Conservation (phyloP, 2,797 vertebrate genomes). For the Falco naumanni region DNA sequence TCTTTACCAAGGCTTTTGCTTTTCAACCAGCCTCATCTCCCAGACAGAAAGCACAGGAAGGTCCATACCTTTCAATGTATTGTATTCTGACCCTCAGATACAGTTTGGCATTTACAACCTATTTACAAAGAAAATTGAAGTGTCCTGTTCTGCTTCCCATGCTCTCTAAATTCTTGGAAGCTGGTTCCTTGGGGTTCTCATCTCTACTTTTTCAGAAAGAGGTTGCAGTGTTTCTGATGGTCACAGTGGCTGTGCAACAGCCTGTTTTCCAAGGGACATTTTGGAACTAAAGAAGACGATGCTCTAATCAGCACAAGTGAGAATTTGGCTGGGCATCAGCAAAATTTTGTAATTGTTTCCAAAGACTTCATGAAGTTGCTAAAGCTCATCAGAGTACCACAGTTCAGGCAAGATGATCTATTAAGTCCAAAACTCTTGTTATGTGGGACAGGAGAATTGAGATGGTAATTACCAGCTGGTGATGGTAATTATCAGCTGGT, state of each 20-base stretch:
- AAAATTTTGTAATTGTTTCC: not conserved
- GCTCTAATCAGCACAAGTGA: not conserved
- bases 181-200: not conserved
- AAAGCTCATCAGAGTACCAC: not conserved
- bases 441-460: not conserved
- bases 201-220: not conserved
- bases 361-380: not conserved
- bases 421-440: not conserved
- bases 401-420: not conserved
- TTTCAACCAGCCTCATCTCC: not conserved
- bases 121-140: not conserved
- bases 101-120: not conserved
- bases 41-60: not conserved
- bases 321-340: not conserved
- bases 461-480: not conserved
- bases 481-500: not conserved
- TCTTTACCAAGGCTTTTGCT: not conserved
- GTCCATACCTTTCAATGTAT: not conserved
- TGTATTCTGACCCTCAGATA: not conserved
- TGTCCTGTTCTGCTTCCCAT: not conserved
- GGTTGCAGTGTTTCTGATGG: not conserved
- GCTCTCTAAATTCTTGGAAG: not conserved
- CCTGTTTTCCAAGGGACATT: not conserved
- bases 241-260: rapidly evolving
- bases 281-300: not conserved